phyloP scores from a whole-genome alignment of 1,140 invertebrate genomes.

The Acarapis woodi region DNA sequence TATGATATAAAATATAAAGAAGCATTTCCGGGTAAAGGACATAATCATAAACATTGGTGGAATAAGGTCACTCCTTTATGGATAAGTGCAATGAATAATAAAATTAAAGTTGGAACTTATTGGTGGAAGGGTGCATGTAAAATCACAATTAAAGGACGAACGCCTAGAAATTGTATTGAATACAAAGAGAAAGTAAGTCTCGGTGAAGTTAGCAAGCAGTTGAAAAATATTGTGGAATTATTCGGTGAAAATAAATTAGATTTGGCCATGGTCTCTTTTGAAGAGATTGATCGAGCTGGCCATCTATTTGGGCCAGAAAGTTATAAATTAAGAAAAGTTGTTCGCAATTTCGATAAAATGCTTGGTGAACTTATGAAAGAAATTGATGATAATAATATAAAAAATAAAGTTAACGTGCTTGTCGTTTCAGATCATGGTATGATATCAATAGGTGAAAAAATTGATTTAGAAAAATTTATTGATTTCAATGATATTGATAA shows the following conservation, averaged over 20 bases:
- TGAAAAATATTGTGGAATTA: slow-evolving; percentile 9
- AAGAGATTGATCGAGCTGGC: slow-evolving; percentile 13
- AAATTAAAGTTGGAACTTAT: slow-evolving; percentile 10
- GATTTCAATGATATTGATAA: slow-evolving; percentile 11
- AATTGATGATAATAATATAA: slow-evolving; percentile 12
- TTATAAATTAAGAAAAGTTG: slow-evolving; percentile 12
- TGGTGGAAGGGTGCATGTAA: slow-evolving; percentile 14
- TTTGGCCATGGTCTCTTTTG: slow-evolving; percentile 12
- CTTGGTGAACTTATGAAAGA: slow-evolving; percentile 9
- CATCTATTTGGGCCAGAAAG: slow-evolving; percentile 17
- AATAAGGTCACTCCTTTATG: slow-evolving; percentile 12
- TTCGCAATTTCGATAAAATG: slow-evolving; percentile 15
- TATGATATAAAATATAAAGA: slow-evolving; percentile 10
- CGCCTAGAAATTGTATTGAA: not conserved
- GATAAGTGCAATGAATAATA: slow-evolving; percentile 11
- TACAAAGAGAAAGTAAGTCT: not conserved
- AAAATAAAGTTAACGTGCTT: slow-evolving; percentile 13
- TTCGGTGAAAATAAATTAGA: slow-evolving; percentile 11
- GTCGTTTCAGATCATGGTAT: slow-evolving; percentile 46
- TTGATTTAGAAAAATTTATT: slow-evolving; percentile 10
- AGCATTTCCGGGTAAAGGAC: slow-evolving; percentile 1
- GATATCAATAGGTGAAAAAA: slow-evolving; percentile 19
- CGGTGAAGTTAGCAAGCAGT: not conserved
- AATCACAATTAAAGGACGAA: slow-evolving; percentile 6
- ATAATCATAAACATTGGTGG: slow-evolving; percentile 12